phyloP scores from a whole-genome alignment of 2,113 vertebrate species.

The Mormyrus lacerda region DNA sequence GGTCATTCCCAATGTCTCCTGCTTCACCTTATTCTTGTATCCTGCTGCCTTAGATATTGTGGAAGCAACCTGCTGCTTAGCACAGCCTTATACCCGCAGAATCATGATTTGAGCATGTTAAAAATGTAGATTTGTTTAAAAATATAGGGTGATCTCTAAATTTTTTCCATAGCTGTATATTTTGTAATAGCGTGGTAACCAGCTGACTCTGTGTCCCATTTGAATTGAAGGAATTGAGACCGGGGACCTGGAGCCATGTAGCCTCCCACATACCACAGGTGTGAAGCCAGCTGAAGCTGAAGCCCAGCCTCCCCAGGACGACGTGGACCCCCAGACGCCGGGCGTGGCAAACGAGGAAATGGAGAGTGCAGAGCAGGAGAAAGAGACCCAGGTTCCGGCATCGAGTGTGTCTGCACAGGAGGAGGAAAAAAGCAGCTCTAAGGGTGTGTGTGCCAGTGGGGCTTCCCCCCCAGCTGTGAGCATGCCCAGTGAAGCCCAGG shows the following conservation, averaged over 20 bases:
- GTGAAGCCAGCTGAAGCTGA: constrained; percentile 33
- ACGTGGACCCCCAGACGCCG: constrained; percentile 39
- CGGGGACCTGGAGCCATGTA: constrained; percentile 36
- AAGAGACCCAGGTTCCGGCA: constrained; percentile 10
- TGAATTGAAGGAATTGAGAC: constrained; percentile 34
- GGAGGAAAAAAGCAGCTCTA: constrained; percentile 9
- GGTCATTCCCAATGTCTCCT: too few species aligned
- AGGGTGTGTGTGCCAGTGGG: constrained; percentile 15
- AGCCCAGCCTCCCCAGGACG: constrained; percentile 29
- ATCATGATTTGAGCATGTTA: too few species aligned
- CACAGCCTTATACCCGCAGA: too few species aligned
- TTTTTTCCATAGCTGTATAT: not conserved
- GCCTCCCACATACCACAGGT: constrained; percentile 33
- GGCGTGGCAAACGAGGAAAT: constrained; percentile 4
- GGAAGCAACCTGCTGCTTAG: too few species aligned
- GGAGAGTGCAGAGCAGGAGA: not conserved
- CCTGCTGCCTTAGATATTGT: too few species aligned
- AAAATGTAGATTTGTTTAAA: too few species aligned
- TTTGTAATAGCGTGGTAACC: not conserved
- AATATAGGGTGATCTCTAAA: too few species aligned
- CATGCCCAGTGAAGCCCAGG: constrained; percentile 41
- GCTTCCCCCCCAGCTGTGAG: constrained; percentile 22
- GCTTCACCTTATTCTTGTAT: too few species aligned
- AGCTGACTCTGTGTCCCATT: not conserved
- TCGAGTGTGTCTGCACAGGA: constrained; percentile 25